Conservation (phyloP, 2,888 invertebrate species). For the Drosophila tanythrix region DNA sequence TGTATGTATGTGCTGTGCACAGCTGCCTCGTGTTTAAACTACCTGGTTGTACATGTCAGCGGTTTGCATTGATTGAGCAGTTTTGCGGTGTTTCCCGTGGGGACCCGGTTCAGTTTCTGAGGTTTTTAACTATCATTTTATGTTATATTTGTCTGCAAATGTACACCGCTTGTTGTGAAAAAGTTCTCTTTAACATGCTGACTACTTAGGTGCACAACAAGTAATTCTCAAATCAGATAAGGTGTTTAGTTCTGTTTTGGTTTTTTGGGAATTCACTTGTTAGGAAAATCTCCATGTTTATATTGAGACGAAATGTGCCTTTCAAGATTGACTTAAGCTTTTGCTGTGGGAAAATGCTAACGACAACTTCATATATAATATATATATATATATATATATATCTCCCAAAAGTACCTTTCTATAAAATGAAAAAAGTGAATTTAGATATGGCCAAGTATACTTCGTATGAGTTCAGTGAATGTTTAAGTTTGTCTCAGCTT, state of each 20-base stretch:
- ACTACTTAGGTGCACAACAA: neutral
- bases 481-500: neutral
- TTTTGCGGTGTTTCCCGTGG: neutral
- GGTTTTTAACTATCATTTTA: neutral
- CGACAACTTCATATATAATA: neutral
- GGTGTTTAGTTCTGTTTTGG: neutral
- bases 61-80: slow-evolving; percentile 11
- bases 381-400: neutral
- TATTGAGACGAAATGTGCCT: neutral
- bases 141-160: neutral
- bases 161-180: neutral
- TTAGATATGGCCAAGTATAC: neutral
- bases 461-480: neutral
- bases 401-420: neutral
- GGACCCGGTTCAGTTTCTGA: neutral
- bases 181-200: neutral
- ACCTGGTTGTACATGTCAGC: slow-evolving; percentile 5
- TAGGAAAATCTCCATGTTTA: neutral
- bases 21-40: neutral
- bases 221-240: neutral
- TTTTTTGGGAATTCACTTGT: neutral
- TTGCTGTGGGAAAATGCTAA: neutral
- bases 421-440: neutral
- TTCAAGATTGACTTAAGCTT: neutral
- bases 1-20: neutral